Evolutionary conservation across 2,113 vertebrate genomes (phyloP).

Genomic region (Pedionomus torquatus): DNA sequence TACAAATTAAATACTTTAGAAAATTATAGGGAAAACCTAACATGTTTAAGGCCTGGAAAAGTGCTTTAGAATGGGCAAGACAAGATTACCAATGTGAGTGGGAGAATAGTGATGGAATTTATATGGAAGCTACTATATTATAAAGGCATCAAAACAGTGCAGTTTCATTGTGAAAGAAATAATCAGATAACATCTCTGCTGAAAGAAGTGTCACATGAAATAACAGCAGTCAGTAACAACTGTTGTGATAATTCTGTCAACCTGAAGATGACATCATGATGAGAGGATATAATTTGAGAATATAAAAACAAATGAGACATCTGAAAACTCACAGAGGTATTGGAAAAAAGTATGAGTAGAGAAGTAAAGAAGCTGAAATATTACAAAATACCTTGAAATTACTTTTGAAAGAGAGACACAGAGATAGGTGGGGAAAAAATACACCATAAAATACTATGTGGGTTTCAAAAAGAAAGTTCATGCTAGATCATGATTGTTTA

Average conservation of each 20-base stretch:
- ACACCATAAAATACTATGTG: not conserved
- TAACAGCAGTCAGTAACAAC: not conserved
- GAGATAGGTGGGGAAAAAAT: not conserved
- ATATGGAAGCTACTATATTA: not conserved
- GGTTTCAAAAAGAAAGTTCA: not conserved
- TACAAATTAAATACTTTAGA: not conserved
- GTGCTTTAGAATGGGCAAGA: not conserved
- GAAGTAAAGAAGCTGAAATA: not conserved
- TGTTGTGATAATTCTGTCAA: not conserved
- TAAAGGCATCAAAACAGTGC: rapidly evolving
- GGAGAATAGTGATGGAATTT: not conserved
- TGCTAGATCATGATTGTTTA: not conserved
- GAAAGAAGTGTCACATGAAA: not conserved
- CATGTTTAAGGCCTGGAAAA: not conserved
- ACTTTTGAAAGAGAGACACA: not conserved
- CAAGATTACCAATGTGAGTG: not conserved
- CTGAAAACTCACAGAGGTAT: not conserved
- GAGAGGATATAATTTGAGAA: not conserved
- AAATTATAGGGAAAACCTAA: not conserved
- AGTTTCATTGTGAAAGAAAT: not conserved
- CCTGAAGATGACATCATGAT: not conserved
- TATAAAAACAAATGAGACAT: not conserved
- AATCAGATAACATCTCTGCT: not conserved
- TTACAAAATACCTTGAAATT: not conserved
- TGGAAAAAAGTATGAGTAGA: not conserved